Percentiles rank a stretch among this genome's conserved stretches.
These are phyloP conservation scores for Ceratitis capitata DNA, from an alignment of 1,140 invertebrate genomes.

Conservation along the genomic window DNA sequence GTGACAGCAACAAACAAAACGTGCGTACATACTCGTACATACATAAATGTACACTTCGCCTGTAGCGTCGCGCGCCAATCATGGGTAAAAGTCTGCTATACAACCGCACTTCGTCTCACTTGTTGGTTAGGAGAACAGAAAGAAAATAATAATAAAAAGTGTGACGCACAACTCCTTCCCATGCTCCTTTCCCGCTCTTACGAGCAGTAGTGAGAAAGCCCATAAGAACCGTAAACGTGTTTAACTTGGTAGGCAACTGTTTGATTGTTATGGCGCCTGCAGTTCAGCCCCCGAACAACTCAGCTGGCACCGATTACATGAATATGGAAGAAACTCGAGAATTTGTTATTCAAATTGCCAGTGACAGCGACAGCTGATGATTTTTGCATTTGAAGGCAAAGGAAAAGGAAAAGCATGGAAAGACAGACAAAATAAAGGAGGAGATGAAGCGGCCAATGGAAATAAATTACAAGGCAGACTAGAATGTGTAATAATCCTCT, in stretches of 20 bases:
- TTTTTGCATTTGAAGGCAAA: background rate
- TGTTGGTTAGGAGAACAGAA: background rate
- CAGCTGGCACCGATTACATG: background rate
- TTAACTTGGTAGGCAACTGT: background rate
- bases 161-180: background rate
- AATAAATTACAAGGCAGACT: background rate
- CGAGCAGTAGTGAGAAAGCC: background rate
- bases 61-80: background rate
- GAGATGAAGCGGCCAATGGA: background rate
- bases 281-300: background rate
- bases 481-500: background rate
- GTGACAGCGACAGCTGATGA: background rate
- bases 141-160: background rate
- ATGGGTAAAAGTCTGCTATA: background rate
- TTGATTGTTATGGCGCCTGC: background rate
- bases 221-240: background rate
- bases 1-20: background rate
- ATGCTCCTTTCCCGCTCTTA: background rate
- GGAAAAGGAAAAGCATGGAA: background rate
- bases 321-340: background rate
- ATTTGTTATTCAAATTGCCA: slow-evolving; percentile 26
- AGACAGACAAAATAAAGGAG: background rate
- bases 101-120: background rate
- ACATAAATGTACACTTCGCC: background rate
- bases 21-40: too few relatives aligned